Conservation (phyloP, 2,113 vertebrate species). For the Solea senegalensis region DNA sequence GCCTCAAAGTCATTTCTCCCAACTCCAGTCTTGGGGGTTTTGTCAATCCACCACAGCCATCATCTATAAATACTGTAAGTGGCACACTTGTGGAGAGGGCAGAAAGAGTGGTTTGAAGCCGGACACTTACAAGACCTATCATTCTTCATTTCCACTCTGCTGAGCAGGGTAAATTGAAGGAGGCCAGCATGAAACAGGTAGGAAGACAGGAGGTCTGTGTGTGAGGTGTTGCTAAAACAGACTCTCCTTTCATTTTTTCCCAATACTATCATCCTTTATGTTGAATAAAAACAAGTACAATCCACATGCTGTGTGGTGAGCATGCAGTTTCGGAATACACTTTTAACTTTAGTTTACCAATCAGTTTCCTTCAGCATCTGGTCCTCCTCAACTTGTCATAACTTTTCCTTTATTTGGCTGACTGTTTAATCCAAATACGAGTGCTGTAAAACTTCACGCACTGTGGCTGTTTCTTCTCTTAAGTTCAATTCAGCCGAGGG, state of each 20-base stretch:
- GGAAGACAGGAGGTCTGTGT: slow-evolving; percentile 26
- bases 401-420: slow-evolving; percentile 16
- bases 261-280: slow-evolving; percentile 24
- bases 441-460: slow-evolving; percentile 12
- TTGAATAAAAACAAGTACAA: slow-evolving; percentile 24
- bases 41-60: slow-evolving; percentile 74
- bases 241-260: slow-evolving; percentile 19
- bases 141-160: slow-evolving; percentile 73
- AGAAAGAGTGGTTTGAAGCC: slow-evolving; percentile 55
- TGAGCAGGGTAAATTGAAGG: slow-evolving; percentile 71
- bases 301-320: not conserved
- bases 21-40: slow-evolving; percentile 67
- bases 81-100: slow-evolving; percentile 59
- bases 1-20: slow-evolving; percentile 70
- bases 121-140: slow-evolving; percentile 64
- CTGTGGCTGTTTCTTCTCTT: slow-evolving; percentile 18
- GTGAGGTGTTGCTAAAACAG: slow-evolving; percentile 36
- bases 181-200: slow-evolving; percentile 53
- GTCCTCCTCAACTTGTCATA: slow-evolving; percentile 8
- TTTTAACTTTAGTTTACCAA: too few species aligned
- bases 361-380: slow-evolving; percentile 16
- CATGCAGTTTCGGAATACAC: too few species aligned
- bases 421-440: slow-evolving; percentile 8
- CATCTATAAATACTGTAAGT: slow-evolving; percentile 70
- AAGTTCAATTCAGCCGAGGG: slow-evolving; percentile 46